A percentile compares a stretch with the other conserved stretches of the same genome.
Evolutionary conservation across 2,113 vertebrate species (phyloP).

Genomic region (Vireo altiloquus): DNA sequence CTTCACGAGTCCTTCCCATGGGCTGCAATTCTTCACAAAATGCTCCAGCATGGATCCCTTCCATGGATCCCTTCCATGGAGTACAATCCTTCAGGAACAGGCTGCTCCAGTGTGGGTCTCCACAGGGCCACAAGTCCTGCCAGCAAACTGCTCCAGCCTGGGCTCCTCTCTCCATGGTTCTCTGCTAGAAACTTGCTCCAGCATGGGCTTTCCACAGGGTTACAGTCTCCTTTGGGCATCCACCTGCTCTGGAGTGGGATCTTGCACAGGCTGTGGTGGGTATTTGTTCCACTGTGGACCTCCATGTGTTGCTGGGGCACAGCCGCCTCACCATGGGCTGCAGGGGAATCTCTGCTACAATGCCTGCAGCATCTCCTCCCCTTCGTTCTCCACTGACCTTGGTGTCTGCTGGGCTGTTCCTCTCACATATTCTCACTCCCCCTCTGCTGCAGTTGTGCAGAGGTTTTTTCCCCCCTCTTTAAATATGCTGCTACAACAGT

Average conservation of each 20-base stretch:
- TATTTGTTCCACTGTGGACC: not conserved
- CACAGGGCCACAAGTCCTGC: not conserved
- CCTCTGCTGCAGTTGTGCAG: not conserved
- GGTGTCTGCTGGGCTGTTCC: not conserved
- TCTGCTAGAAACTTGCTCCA: not conserved
- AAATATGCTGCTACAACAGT: not conserved
- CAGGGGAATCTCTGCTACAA: not conserved
- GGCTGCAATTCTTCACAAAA: not conserved
- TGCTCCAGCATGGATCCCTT: not conserved
- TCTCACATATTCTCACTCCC: not conserved
- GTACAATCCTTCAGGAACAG: not conserved
- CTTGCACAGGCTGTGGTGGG: not conserved
- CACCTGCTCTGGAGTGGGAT: not conserved
- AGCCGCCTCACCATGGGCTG: not conserved
- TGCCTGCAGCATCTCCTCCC: not conserved
- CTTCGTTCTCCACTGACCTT: not conserved
- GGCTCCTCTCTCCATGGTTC: not conserved
- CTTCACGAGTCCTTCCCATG: not conserved
- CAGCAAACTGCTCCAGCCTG: not conserved
- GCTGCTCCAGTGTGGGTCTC: not conserved
- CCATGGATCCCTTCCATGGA: not conserved
- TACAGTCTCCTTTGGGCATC: not conserved
- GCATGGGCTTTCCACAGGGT: not conserved
- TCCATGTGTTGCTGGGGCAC: no score
- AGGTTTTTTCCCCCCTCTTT: not conserved